phyloP scores from a whole-genome alignment of 2,888 invertebrate species.

The Nephrotoma guestfalica region DNA sequence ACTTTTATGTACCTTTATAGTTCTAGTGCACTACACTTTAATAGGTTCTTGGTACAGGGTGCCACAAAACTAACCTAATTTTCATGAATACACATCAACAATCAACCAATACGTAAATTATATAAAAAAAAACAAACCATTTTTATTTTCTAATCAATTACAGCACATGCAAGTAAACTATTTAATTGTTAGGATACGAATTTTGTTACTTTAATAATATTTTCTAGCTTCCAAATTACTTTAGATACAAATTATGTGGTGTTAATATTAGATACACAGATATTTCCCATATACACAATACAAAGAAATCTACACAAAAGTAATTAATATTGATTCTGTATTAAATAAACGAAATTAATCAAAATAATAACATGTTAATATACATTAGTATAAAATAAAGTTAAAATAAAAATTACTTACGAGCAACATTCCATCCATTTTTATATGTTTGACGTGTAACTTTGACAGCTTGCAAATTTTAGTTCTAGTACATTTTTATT shows the following conservation, averaged over 20 bases:
- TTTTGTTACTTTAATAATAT: not conserved
- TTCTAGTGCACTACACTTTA: too few relatives aligned
- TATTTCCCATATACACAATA: not conserved
- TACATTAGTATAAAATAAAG: not conserved
- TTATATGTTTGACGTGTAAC: slow-evolving; percentile 16
- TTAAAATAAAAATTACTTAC: slow-evolving; percentile 17
- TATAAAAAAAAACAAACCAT: not conserved
- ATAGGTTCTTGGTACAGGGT: too few relatives aligned
- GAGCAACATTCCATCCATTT: slow-evolving; percentile 31
- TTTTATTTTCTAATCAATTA: not conserved
- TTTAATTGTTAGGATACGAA: not conserved
- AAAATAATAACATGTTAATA: slow-evolving; percentile 5
- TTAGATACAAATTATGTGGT: not conserved
- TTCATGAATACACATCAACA: not conserved
- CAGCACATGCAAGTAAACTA: not conserved
- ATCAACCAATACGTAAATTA: not conserved
- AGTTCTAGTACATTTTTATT: not conserved
- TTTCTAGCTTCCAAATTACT: not conserved
- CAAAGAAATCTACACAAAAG: not conserved
- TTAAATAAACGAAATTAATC: slow-evolving; percentile 5
- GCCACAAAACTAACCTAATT: not conserved
- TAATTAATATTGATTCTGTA: not conserved
- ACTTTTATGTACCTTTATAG: too few relatives aligned
- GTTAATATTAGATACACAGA: not conserved
- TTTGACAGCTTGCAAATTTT: slow-evolving; percentile 5